These are phyloP conservation scores for Sinotaia quadrata DNA, from an alignment of 2,888 invertebrate species.

Conservation along the genomic window DNA sequence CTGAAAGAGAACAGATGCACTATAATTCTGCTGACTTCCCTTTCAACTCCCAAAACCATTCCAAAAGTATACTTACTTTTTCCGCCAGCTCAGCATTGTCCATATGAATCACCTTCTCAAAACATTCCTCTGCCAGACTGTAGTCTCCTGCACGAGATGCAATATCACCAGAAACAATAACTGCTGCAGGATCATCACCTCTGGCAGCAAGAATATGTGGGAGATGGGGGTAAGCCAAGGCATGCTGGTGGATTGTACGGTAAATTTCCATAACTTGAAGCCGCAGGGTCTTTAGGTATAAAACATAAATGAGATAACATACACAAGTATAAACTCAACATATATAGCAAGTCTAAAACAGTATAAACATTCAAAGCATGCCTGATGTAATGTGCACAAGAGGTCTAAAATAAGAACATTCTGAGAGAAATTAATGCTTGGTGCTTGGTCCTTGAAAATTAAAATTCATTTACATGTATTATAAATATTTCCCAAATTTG, in stretches of 20 bases:
- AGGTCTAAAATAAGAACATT: no score
- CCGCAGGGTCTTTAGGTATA: constrained; percentile 26
- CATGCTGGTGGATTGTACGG: constrained; percentile 12
- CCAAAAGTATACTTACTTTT: constrained; percentile 33
- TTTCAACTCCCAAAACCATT: no score
- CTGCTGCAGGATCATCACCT: constrained; percentile 29
- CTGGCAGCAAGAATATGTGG: constrained; percentile 23
- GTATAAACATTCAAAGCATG: not conserved
- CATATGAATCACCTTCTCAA: constrained; percentile 31
- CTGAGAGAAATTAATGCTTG: no score
- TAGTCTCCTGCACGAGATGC: constrained; percentile 25
- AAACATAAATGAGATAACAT: not conserved
- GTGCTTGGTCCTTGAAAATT: no score
- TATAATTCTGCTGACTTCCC: no score
- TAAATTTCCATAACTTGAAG: constrained; percentile 31
- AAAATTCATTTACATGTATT: no score
- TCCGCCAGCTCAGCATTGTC: constrained; percentile 31
- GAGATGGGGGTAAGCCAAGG: constrained; percentile 26
- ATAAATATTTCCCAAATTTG: no score
- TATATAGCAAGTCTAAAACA: not conserved
- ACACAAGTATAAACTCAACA: not conserved
- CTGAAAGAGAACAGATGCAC: no score
- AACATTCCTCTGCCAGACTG: constrained; percentile 30
- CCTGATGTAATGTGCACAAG: not conserved
- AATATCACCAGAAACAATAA: constrained; percentile 32